phyloP scores from a whole-genome alignment of 2,888 invertebrate genomes.

The Sabellastarte sp. region DNA sequence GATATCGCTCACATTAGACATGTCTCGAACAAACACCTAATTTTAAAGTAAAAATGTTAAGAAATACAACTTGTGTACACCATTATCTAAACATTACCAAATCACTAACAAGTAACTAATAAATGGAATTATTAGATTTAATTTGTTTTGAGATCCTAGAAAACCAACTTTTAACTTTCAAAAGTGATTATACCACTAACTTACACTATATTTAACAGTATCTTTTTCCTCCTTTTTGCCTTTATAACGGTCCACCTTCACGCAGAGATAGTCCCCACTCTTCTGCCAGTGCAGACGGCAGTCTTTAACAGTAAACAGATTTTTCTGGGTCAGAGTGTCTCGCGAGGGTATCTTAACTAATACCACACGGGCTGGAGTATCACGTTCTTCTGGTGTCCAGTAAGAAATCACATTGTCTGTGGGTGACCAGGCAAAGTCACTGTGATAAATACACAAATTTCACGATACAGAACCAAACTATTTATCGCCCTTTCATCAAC shows the following conservation, averaged over 20 bases:
- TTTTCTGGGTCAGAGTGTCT: constrained; percentile 75
- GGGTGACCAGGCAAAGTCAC: constrained; percentile 98
- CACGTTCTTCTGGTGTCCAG: constrained; percentile 93
- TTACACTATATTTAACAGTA: constrained; percentile 90
- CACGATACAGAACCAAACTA: not conserved
- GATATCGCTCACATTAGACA: no score
- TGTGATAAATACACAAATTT: no score
- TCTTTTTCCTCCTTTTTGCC: constrained; percentile 86
- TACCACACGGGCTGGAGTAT: constrained; percentile 92
- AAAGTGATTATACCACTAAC: no score
- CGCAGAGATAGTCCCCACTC: constrained; percentile 94
- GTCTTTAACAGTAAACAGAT: constrained; percentile 95
- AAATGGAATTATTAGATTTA: no score
- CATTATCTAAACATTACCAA: no score
- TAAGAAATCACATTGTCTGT: constrained; percentile 94
- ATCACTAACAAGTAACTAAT: no score
- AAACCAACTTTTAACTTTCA: no score
- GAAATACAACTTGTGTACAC: no score
- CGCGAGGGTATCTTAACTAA: constrained; percentile 82
- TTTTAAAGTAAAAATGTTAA: no score
- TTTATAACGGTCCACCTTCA: constrained; percentile 88
- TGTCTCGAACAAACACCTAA: no score
- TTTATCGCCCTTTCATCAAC: not conserved
- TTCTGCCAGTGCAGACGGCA: constrained; percentile 99
- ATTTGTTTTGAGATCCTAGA: no score